Evolutionary conservation across 2,888 invertebrate species (phyloP), one percentile per base, ranked within the genome.

Genomic region (Spialia ferax): DNA sequence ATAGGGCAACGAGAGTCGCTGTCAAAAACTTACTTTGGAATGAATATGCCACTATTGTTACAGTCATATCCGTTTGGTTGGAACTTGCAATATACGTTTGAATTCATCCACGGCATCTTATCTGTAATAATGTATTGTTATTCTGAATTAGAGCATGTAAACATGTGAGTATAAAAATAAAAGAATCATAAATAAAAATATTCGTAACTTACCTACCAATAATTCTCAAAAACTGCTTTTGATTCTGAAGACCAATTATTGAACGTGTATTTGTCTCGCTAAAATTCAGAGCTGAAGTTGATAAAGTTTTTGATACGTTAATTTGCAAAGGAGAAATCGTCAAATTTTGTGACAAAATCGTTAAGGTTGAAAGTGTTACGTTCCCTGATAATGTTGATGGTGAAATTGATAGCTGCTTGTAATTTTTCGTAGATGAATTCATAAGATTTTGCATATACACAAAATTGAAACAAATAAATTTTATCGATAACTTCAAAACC

Each of bases 61-160:
- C 89, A 89, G 56, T 80, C 75, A 38, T 65, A 82, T 3, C 73
- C 67, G 70, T 84, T 81, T 1, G 87, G 79, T 71, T 89, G 89
- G 66, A 85, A 77, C 70, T 85, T 88, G 71, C 89, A 88, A 60
- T 70, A 77, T 6, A 79, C 63, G 5, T 65, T 59, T 62, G 73
- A 75, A 23, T 73, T 71, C 1, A 4, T 11, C 52, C 38, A 11
- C 11, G 15, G 22, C 10, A 22, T 7, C 2, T 22, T 59, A 71
- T 42, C 15, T 69, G 57, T 55, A 48, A 63, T 38, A 23, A n/a
- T n/a, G n/a, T n/a, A n/a, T n/a, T 52, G 8, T 8, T 29, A 29
- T 5, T 29, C 8, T 29, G 6, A 29, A 29, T 29, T 29, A 29
- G 4, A 29, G 5, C 8, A 29, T 29, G 26, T 29, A n/a, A n/a